Base-by-base conservation (phyloP, 2,797 vertebrate genomes). In the Urophycis tenuis region DNA sequence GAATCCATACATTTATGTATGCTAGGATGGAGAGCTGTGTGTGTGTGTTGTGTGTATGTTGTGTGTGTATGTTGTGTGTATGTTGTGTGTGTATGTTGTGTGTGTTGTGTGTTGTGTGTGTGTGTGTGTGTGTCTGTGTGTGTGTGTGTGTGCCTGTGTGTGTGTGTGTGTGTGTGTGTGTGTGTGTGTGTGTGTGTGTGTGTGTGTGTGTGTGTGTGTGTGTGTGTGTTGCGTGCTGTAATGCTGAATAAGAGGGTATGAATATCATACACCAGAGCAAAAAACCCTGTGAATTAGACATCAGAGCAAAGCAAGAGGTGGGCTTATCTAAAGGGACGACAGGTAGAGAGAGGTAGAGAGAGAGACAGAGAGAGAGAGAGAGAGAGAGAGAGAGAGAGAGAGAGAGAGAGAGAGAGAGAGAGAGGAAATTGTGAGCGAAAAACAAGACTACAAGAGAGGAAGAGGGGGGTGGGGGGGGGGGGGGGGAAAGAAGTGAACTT, bases 1-100 rank as follows among this genome's bases (percentile, higher is more conserved):
- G 79, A 81, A 87, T 91, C 86, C 76, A 90, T 89, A 86, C 77
- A 74, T 85, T 83, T 77, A 83, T 53, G 31, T 70, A 0, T 49
- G 76, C 60, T 34, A 34, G 4, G 30, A 72, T 34, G 49, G 30
- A 11, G 7, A 36, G 32, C 31, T 35, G 74, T 34, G 25, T 14
- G 22, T 64, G n/a, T 75, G 53, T 29, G 74, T 75, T 75, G 74
- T 45, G 45, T 22, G 11, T 30, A n/a, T n/a, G n/a, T 25, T 53
- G 73, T 75, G 31, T 72, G 75, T 76, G 72, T 39, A 30, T 32
- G 29, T n/a, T 36, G 35, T 36, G 11, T 17, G 36, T 70, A 11
- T 70, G n/a, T 25, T 53, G 73, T 75, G 31, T 72, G 75, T 76
- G 72, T 39, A 30, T 32, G 29, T 36, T 36, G 35, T 36, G 11